phyloP scores from a whole-genome alignment of 1,140 invertebrate genomes.

The Oscheius sp. region DNA sequence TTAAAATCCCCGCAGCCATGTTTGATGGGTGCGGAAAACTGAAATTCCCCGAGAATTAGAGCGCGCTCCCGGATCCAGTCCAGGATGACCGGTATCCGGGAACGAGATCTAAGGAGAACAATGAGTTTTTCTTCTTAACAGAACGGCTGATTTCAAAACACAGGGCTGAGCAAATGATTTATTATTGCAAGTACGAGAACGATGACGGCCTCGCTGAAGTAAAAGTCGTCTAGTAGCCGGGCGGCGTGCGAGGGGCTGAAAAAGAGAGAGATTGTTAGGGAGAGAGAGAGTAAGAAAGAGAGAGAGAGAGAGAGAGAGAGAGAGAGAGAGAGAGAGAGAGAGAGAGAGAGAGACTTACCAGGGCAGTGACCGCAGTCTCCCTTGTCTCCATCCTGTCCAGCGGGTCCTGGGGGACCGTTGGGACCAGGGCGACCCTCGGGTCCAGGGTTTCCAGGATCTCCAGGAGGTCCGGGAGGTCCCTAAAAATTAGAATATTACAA shows the following conservation, averaged over 20 bases:
- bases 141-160: too few relatives aligned
- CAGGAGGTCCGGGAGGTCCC: conserved; percentile 52
- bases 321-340: too few relatives aligned
- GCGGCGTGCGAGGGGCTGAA: conserved; percentile 56
- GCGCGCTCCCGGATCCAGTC: too few relatives aligned
- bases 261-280: neutral
- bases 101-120: too few relatives aligned
- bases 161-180: neutral
- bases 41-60: too few relatives aligned
- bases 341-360: conserved; percentile 18
- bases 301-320: too few relatives aligned
- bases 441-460: conserved; percentile 52
- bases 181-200: conserved; percentile 11
- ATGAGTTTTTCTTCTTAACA: too few relatives aligned
- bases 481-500: conserved; percentile 38
- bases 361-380: conserved; percentile 57
- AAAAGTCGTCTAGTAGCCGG: conserved; percentile 55
- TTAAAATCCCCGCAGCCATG: too few relatives aligned
- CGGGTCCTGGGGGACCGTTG: conserved; percentile 37
- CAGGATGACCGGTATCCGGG: too few relatives aligned
- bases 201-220: neutral
- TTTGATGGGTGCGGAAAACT: too few relatives aligned
- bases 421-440: conserved; percentile 34
- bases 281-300: neutral
- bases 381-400: conserved; percentile 46